Evolutionary conservation across 2,797 vertebrate species (phyloP).

Genomic region (Chelonia mydas): DNA sequence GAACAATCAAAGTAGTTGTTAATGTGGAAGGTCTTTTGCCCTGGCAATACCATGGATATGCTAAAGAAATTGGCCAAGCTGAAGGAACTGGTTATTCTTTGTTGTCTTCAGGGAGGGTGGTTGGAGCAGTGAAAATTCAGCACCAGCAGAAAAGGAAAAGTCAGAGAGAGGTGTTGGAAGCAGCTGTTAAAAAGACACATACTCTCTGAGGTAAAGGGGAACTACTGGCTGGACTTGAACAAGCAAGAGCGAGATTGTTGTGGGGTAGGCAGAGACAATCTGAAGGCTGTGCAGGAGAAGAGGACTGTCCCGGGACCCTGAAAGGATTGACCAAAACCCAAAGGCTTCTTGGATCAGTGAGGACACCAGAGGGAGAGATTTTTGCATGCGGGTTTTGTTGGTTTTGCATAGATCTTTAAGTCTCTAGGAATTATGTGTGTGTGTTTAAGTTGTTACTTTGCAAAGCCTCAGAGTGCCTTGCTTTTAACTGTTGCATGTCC

Average conservation of each 20-base stretch:
- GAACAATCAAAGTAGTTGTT: not conserved
- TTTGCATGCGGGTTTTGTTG: fast-evolving
- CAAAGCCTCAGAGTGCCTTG: fast-evolving
- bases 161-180: not conserved
- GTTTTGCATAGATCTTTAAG: not conserved
- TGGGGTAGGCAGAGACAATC: not conserved
- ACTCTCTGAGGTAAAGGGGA: not conserved
- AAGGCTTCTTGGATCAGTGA: not conserved
- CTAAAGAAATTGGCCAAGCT: not conserved
- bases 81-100: not conserved
- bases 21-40: not conserved
- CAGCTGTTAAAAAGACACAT: not conserved
- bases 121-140: not conserved
- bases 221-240: not conserved
- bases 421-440: not conserved
- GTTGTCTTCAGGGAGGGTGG: not conserved
- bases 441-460: not conserved
- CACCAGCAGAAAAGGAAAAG: not conserved
- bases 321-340: not conserved
- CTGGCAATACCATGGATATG: not conserved
- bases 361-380: not conserved
- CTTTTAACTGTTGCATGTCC: fast-evolving
- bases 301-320: not conserved
- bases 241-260: not conserved
- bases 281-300: not conserved